phyloP scores from a whole-genome alignment of 1,140 invertebrate genomes.

The Bombus vancouverensis region DNA sequence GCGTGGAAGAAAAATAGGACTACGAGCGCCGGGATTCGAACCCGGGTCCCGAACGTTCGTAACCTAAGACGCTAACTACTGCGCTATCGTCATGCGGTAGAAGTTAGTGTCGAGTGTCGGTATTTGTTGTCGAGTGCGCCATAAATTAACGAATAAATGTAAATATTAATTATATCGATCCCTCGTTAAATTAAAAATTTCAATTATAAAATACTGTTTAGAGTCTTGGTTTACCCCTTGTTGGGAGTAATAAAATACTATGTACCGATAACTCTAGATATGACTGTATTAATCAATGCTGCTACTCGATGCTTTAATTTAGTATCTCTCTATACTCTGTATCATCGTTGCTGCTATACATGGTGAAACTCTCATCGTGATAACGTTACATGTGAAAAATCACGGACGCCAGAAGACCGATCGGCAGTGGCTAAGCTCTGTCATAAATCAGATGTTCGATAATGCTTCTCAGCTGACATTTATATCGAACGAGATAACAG shows the following conservation, averaged over 20 bases:
- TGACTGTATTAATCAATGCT: background rate
- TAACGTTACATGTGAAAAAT: conserved; percentile 8
- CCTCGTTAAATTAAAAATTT: background rate
- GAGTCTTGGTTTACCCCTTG: background rate
- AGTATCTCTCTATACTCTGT: no score
- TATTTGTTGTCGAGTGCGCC: no score
- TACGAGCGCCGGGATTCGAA: no score
- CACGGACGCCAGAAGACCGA: background rate
- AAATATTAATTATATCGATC: background rate
- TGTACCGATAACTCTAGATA: no score
- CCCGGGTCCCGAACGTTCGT: no score
- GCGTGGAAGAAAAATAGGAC: no score
- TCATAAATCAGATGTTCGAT: conserved; percentile 1
- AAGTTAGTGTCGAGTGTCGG: no score
- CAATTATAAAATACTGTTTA: background rate
- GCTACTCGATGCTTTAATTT: background rate
- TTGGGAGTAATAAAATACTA: background rate
- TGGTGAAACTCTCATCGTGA: background rate
- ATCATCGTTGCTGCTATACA: background rate
- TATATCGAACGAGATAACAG: conserved; percentile 16
- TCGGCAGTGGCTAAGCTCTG: no score
- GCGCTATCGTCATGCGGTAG: no score
- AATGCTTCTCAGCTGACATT: background rate
- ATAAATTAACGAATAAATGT: background rate
- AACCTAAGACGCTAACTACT: no score